Base-by-base conservation (phyloP, 2,113 vertebrate species). In the Ictalurus punctatus region DNA sequence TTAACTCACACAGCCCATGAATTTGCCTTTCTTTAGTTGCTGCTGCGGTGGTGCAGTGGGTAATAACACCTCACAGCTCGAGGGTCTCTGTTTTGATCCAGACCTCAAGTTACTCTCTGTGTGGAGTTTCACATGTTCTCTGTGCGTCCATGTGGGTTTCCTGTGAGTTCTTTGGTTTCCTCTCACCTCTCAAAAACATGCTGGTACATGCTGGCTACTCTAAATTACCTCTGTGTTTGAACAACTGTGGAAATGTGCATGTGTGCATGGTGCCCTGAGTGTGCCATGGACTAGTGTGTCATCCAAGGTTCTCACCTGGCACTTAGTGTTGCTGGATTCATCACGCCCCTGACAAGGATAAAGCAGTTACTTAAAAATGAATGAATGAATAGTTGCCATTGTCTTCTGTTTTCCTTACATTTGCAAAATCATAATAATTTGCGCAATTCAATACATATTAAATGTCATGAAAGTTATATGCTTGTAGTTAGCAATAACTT, bases 1-100 rank as follows among this genome's bases (percentile, higher is more conserved):
- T 84, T 78, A 85, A 89, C 44, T 86, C 79, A 69, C 73, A 86
- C 88, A 86, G 89, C 78, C 84, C 56, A 85, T 82, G 79, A 37
- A 83, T 89, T 85, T 90, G 48, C 81, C 83, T 85, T 52, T 17
- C 25, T 44, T 89, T 69, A 88, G 71, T 80, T 87, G 71, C 79
- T 78, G 56, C 23, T 54, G 34, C 52, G n/a, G 48, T 17, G 52
- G 14, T 58, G 54, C 52, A 58, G 54, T 80, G 78, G 14, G 78
- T 81, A 78, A 58, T 2, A 4, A 81, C 19, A 56, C 54, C 27
- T 81, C 8, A 81, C 79, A 81, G 79, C 52, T 56, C 16, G 23
- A 54, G 27, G n/a, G n/a, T 58, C 52, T 17, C 17, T 12, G 4
- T 34, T 58, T 34, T 5, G 6, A 80, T 34, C 27, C 16, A 81